Evolutionary conservation across 1,140 invertebrate species (phyloP).

Genomic region (Drosophila simulans): DNA sequence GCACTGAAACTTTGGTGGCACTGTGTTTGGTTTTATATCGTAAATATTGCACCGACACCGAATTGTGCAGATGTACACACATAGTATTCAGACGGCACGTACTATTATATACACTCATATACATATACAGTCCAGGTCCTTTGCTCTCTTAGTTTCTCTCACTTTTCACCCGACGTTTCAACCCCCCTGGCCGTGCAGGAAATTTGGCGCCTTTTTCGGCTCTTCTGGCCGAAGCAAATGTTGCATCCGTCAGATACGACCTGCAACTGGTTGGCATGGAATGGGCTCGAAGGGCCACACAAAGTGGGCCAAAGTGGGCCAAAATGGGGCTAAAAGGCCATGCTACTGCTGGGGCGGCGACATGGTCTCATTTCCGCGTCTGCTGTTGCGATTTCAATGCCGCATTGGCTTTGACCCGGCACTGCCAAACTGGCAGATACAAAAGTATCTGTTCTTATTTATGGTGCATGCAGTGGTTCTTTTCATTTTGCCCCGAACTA

Average conservation of each 20-base stretch:
- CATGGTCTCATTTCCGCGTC: constrained; percentile 33
- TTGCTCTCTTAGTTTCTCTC: constrained; percentile 12
- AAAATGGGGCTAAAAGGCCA: not conserved
- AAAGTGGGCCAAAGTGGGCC: not conserved
- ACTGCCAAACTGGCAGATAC: constrained; percentile 28
- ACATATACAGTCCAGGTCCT: not conserved
- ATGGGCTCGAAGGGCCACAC: not conserved
- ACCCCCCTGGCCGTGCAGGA: constrained; percentile 2
- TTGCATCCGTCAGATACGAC: constrained; percentile 30
- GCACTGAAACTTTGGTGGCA: not conserved
- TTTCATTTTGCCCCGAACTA: constrained; percentile 19
- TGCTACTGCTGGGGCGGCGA: not conserved
- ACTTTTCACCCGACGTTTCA: not conserved
- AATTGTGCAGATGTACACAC: constrained; percentile 25
- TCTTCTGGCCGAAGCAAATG: not conserved
- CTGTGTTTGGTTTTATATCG: not conserved
- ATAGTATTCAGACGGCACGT: constrained; percentile 1
- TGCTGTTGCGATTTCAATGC: constrained; percentile 27
- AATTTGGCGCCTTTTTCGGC: constrained; percentile 65
- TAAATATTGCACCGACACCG: constrained; percentile 4
- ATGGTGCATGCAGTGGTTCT: not conserved
- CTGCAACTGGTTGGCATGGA: constrained; percentile 25
- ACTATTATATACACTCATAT: not conserved
- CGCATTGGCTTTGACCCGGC: constrained; percentile 51
- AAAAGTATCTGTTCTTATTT: constrained; percentile 35